phyloP scores from a whole-genome alignment of 1,140 invertebrate species.

The Megalopta genalis region DNA sequence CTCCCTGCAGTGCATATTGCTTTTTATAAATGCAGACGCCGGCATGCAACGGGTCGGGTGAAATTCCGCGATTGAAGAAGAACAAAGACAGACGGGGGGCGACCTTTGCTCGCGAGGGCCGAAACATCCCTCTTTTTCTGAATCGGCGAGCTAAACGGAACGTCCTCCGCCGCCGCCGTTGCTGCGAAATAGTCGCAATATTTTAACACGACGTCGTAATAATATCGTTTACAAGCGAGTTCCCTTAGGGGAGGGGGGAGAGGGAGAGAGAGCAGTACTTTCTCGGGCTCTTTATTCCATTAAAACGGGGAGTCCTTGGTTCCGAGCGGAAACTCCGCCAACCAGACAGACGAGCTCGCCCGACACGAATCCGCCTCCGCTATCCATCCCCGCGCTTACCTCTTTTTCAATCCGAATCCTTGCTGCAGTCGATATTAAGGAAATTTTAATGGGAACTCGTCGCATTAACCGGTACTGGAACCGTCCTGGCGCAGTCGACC shows the following conservation, averaged over 20 bases:
- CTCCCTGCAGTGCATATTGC: neutral
- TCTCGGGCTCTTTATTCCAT: conserved; percentile 40
- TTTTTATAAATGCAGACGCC: conserved; percentile 8
- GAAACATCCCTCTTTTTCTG: conserved; percentile 32
- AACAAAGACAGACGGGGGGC: neutral
- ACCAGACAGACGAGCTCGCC: conserved; percentile 13
- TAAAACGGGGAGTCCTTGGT: conserved; percentile 38
- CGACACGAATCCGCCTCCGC: conserved; percentile 31
- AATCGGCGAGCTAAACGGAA: conserved; percentile 45
- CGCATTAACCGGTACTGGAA: conserved; percentile 22
- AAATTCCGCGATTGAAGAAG: neutral
- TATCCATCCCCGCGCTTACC: neutral
- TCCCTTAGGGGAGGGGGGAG: neutral
- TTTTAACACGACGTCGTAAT: conserved; percentile 47
- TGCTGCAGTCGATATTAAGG: conserved; percentile 25
- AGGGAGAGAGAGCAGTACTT: neutral
- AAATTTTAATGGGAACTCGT: conserved; percentile 24
- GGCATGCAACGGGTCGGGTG: neutral
- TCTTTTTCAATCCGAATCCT: conserved; percentile 22
- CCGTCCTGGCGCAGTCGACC: conserved; percentile 1
- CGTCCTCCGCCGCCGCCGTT: neutral
- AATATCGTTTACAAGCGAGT: conserved; percentile 50
- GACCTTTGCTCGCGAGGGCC: conserved; percentile 1
- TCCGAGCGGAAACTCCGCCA: conserved; percentile 21
- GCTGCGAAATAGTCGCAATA: conserved; percentile 28